Conservation (phyloP, 2,888 invertebrate species). For the Caenorhabditis doughertyi region DNA sequence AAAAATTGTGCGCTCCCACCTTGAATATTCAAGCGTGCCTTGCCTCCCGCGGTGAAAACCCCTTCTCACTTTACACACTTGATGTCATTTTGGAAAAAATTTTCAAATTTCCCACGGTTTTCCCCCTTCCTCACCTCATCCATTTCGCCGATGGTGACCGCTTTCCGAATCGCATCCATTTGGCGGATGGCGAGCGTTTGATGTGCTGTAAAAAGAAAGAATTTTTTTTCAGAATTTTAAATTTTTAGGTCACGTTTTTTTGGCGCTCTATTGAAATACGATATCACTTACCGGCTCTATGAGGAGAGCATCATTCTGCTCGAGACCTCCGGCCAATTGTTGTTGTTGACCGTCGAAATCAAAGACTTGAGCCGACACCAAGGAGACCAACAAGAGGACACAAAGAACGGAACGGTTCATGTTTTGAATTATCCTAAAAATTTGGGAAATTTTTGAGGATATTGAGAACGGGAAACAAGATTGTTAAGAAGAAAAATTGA, state of each 20-base stretch:
- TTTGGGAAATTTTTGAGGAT: background rate
- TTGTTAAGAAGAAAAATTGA: background rate
- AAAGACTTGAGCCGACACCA: constrained; percentile 44
- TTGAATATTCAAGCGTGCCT: background rate
- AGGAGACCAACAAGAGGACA: constrained; percentile 18
- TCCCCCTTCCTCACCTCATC: constrained; percentile 73
- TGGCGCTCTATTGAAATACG: background rate
- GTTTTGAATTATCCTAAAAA: constrained; percentile 22
- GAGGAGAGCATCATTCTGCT: constrained; percentile 29
- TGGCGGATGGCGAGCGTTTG: constrained; percentile 77
- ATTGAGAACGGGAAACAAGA: background rate
- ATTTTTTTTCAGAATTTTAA: constrained; percentile 1
- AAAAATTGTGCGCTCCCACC: background rate
- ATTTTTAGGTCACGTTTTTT: background rate
- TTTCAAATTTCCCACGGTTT: constrained; percentile 8
- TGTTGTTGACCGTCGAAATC: constrained; percentile 39
- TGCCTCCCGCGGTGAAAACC: background rate
- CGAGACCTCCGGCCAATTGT: constrained; percentile 12
- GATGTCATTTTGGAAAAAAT: constrained; percentile 24
- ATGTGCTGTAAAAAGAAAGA: constrained; percentile 42
- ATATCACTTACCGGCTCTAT: constrained; percentile 28
- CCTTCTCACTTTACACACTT: constrained; percentile 16
- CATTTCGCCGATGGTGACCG: constrained; percentile 80
- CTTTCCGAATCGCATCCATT: constrained; percentile 82
- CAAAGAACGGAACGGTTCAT: constrained; percentile 45